Evolutionary conservation across 2,888 invertebrate species (phyloP).

Genomic region (Polydrusus tereticollis): DNA sequence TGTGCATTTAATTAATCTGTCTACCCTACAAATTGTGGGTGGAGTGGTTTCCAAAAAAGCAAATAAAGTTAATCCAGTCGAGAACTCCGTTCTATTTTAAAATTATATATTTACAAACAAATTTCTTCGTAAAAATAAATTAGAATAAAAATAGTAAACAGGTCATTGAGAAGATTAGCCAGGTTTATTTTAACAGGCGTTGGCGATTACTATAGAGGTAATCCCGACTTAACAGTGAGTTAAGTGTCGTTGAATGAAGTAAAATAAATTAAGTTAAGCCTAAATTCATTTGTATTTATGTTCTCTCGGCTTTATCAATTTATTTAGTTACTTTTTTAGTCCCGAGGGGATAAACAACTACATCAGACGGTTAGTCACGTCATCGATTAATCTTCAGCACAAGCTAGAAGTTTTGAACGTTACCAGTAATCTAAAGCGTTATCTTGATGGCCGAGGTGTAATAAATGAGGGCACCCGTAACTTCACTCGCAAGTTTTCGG

Average conservation of each 20-base stretch:
- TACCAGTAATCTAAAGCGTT: too few relatives aligned
- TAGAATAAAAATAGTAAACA: slow-evolving; percentile 8
- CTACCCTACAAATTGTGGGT: slow-evolving; percentile 8
- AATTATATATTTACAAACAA: slow-evolving; percentile 14
- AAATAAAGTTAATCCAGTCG: background rate
- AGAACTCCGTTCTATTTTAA: slow-evolving; percentile 5
- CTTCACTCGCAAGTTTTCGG: too few relatives aligned
- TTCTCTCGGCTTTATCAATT: too few relatives aligned
- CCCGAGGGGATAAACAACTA: too few relatives aligned
- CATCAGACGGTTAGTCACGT: too few relatives aligned
- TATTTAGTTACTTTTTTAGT: too few relatives aligned
- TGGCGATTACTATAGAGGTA: background rate
- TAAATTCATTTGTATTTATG: too few relatives aligned
- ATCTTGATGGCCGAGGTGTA: too few relatives aligned
- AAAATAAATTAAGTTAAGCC: background rate
- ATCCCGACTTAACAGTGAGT: background rate
- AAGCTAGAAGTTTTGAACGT: too few relatives aligned
- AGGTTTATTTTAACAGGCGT: background rate
- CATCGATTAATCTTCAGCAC: too few relatives aligned
- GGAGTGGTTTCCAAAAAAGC: background rate
- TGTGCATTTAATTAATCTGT: slow-evolving; percentile 11
- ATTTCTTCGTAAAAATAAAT: background rate
- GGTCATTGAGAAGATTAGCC: slow-evolving; percentile 2
- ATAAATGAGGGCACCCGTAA: too few relatives aligned
- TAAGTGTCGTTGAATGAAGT: background rate